Percentiles rank a stretch among this genome's conserved stretches.
Evolutionary conservation across 2,797 vertebrate species (phyloP).

Genomic region (Sebastes ruberrimus): DNA sequence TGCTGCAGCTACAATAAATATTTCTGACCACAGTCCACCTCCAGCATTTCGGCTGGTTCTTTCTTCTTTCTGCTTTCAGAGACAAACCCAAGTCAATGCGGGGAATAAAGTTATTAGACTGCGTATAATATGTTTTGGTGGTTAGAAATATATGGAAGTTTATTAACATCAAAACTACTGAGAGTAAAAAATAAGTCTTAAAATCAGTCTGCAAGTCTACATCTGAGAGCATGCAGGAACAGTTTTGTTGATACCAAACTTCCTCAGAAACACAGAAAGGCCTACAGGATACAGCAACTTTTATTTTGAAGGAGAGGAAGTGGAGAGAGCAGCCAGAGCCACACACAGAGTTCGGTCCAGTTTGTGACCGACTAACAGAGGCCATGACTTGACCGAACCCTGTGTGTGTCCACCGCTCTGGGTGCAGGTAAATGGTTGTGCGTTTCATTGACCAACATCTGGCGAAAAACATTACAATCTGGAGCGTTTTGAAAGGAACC

Average conservation of each 20-base stretch:
- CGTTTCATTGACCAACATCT: conserved; percentile 12
- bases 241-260: conserved; percentile 3
- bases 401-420: not conserved
- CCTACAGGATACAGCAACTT: not conserved
- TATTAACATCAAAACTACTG: not conserved
- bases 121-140: not conserved
- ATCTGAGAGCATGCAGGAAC: not conserved
- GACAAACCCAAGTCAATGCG: not conserved
- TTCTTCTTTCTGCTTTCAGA: not conserved
- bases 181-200: not conserved
- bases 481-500: not conserved
- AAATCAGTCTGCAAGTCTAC: not conserved
- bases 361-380: not conserved
- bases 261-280: not conserved
- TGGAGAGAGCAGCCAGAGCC: not conserved
- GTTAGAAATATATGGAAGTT: not conserved
- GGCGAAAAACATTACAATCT: not conserved
- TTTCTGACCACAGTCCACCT: not conserved
- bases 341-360: not conserved
- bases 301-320: conserved; percentile 40
- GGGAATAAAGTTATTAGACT: not conserved
- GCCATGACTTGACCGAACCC: not conserved
- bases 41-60: not conserved
- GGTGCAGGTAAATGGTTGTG: conserved; percentile 21
- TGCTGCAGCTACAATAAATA: conserved; percentile 67